Percentiles rank a stretch among this genome's conserved stretches.
phyloP scores from a whole-genome alignment of 2,113 vertebrate genomes.

The Phrynosoma blainvillii region DNA sequence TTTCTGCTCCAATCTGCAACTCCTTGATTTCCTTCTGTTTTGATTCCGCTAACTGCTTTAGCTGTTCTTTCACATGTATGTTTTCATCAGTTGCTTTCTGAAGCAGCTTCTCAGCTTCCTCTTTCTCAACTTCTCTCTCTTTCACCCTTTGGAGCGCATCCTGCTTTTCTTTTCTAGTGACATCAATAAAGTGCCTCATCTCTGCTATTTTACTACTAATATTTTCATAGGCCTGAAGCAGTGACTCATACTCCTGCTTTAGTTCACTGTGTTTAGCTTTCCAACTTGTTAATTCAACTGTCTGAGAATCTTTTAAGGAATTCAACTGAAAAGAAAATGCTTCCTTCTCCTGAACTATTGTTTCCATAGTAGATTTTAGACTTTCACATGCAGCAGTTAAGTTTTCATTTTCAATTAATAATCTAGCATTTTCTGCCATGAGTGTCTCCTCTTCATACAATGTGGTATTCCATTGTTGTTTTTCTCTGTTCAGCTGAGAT shows the following conservation, averaged over 20 bases:
- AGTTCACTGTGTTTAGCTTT: slow-evolving; percentile 85
- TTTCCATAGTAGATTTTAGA: slow-evolving; percentile 87
- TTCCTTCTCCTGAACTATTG: slow-evolving; percentile 88
- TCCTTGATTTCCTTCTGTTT: slow-evolving; percentile 74
- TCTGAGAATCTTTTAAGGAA: slow-evolving; percentile 86
- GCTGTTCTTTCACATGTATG: slow-evolving; percentile 70
- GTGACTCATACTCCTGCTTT: slow-evolving; percentile 88
- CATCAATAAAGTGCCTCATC: slow-evolving; percentile 85
- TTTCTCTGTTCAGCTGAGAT: slow-evolving; percentile 64
- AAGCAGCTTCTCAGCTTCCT: slow-evolving; percentile 67
- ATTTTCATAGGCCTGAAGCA: slow-evolving; percentile 87
- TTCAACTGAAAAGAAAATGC: slow-evolving; percentile 88
- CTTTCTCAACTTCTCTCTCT: slow-evolving; percentile 73
- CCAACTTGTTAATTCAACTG: slow-evolving; percentile 87
- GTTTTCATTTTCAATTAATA: slow-evolving; percentile 82
- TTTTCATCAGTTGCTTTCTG: slow-evolving; percentile 75
- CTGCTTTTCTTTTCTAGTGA: slow-evolving; percentile 81
- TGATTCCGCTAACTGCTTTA: slow-evolving; percentile 72
- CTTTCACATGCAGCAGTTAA: slow-evolving; percentile 86
- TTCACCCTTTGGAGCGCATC: slow-evolving; percentile 76
- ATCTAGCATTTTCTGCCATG: slow-evolving; percentile 68
- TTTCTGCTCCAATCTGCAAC: slow-evolving; percentile 77
- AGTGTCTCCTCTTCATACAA: slow-evolving; percentile 68
- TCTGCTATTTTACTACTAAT: slow-evolving; percentile 87
- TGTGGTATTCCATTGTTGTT: slow-evolving; percentile 51